phyloP scores from a whole-genome alignment of 2,888 invertebrate genomes.

The Zonitis immaculata region DNA sequence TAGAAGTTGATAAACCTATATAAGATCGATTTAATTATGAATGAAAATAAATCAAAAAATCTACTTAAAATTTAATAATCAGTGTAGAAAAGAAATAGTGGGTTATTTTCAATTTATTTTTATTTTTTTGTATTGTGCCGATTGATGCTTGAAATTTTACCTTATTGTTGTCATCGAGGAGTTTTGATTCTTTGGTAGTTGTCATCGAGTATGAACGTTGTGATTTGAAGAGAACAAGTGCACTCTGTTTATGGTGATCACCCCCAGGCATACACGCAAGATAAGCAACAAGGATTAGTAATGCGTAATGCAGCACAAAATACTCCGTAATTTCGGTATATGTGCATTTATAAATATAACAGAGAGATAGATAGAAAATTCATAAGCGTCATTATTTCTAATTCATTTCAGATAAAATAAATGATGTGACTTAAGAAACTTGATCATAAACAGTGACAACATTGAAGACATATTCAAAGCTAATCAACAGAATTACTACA shows the following conservation, averaged over 20 bases:
- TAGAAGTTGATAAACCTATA: conserved; percentile 15
- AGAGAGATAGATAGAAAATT: conserved; percentile 1
- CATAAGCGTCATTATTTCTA: conserved; percentile 13
- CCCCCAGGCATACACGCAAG: conserved; percentile 45
- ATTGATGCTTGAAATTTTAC: conserved; percentile 35
- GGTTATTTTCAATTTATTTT: background rate
- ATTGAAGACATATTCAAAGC: conserved; percentile 22
- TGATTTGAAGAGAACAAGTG: conserved; percentile 82
- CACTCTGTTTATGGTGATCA: conserved; percentile 50
- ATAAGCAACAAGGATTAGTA: conserved; percentile 45
- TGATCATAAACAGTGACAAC: conserved; percentile 26
- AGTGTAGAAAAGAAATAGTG: conserved; percentile 8
- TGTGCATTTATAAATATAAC: conserved; percentile 25
- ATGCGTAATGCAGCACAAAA: conserved; percentile 35
- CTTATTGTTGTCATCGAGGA: conserved; percentile 49
- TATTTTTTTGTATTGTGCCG: background rate
- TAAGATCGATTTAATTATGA: background rate
- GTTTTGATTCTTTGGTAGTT: conserved; percentile 72
- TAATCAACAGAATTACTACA: conserved; percentile 16
- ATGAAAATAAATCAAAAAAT: conserved; percentile 7
- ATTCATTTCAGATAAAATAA: conserved; percentile 4
- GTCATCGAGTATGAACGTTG: conserved; percentile 92
- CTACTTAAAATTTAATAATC: conserved; percentile 1
- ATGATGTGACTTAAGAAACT: background rate
- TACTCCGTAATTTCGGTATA: conserved; percentile 38